These are phyloP conservation scores for Argyresthia goedartella DNA, from an alignment of 2,888 invertebrate species.

Conservation along the genomic window DNA sequence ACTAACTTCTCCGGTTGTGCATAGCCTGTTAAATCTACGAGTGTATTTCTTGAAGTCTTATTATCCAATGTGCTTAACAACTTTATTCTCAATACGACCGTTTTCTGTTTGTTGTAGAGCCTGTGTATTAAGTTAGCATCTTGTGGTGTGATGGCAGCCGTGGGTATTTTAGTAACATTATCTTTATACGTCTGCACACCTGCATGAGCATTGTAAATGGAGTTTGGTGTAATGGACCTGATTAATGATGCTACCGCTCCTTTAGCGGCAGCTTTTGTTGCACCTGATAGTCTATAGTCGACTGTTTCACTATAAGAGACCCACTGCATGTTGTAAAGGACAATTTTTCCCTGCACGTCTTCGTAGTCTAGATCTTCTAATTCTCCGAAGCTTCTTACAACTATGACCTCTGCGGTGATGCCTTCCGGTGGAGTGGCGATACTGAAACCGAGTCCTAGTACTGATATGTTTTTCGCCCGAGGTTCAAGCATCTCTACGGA, in stretches of 20 bases:
- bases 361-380: conserved; percentile 58
- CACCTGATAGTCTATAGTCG: conserved; percentile 75
- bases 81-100: conserved; percentile 64
- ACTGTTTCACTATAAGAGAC: conserved; percentile 76
- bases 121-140: conserved; percentile 81
- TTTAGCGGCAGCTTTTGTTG: conserved; percentile 76
- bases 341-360: conserved; percentile 78
- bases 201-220: conserved; percentile 83
- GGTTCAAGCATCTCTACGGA: conserved; percentile 75
- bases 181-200: conserved; percentile 76
- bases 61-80: conserved; percentile 75
- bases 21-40: conserved; percentile 76
- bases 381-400: conserved; percentile 77
- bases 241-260: conserved; percentile 84
- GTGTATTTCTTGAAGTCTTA: conserved; percentile 77
- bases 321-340: conserved; percentile 79
- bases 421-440: conserved; percentile 79
- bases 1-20: conserved; percentile 66
- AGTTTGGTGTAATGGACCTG: conserved; percentile 82
- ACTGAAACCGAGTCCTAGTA: conserved; percentile 80
- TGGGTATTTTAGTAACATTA: conserved; percentile 75
- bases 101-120: conserved; percentile 68
- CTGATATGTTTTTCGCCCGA: conserved; percentile 68
- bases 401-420: conserved; percentile 79
- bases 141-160: conserved; percentile 82